phyloP scores from a whole-genome alignment of 2,113 vertebrate species.

The Australoheros scitulus region DNA sequence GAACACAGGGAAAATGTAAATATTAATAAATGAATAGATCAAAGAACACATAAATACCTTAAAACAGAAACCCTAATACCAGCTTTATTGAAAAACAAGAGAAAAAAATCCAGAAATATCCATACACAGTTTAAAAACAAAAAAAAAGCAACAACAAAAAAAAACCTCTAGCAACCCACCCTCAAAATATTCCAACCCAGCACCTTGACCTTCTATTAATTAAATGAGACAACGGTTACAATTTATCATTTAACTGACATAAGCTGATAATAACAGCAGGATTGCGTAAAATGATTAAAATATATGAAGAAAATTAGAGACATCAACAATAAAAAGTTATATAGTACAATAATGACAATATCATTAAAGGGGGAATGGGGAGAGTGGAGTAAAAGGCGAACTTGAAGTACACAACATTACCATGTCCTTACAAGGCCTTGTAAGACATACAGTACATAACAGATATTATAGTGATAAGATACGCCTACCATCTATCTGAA shows the following conservation, averaged over 20 bases:
- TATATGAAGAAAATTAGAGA: slow-evolving; percentile 66
- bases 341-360: slow-evolving; percentile 63
- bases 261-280: slow-evolving; percentile 62
- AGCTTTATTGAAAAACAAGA: slow-evolving; percentile 56
- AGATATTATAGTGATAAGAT: slow-evolving; percentile 61
- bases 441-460: slow-evolving; percentile 73
- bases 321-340: slow-evolving; percentile 64
- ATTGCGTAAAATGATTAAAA: slow-evolving; percentile 68
- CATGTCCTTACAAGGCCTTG: slow-evolving; percentile 65
- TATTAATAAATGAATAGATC: slow-evolving; percentile 12
- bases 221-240: slow-evolving; percentile 56
- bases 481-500: slow-evolving; percentile 61
- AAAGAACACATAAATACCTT: slow-evolving; percentile 43
- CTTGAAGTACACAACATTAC: slow-evolving; percentile 60
- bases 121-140: slow-evolving; percentile 53
- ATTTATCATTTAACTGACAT: slow-evolving; percentile 54
- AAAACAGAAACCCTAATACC: slow-evolving; percentile 54
- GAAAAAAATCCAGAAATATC: slow-evolving; percentile 41
- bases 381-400: slow-evolving; percentile 62
- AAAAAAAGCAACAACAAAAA: not conserved
- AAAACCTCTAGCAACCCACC: not conserved
- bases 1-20: not conserved
- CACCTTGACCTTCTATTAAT: slow-evolving; percentile 53
- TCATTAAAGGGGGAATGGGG: slow-evolving; percentile 49
- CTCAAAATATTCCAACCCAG: slow-evolving; percentile 22